Evolutionary conservation across 1,140 invertebrate genomes (phyloP).

Genomic region (Saxidomus purpurata): DNA sequence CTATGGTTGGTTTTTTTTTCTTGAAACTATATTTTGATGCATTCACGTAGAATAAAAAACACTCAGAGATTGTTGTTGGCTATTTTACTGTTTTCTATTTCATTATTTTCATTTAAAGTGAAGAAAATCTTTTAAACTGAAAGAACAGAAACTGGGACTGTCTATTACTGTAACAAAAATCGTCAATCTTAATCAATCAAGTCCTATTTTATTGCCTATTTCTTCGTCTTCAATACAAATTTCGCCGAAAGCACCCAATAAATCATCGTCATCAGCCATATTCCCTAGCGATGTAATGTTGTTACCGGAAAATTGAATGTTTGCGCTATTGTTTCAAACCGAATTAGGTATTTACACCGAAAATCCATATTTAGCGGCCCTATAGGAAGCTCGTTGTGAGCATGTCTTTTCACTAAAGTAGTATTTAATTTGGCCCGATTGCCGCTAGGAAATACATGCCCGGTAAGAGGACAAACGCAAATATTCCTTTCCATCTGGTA

Average conservation of each 20-base stretch:
- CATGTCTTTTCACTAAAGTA: slow-evolving; percentile 32
- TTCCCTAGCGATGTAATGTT: slow-evolving; percentile 47
- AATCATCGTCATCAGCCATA: slow-evolving; percentile 29
- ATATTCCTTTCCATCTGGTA: slow-evolving; percentile 60
- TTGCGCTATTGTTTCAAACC: slow-evolving; percentile 54
- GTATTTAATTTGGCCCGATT: slow-evolving; percentile 63
- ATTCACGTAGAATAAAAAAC: too few relatives aligned
- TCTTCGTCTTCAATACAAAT: not conserved
- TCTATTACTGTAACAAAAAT: not conserved
- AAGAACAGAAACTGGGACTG: not conserved
- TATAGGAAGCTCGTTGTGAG: not conserved
- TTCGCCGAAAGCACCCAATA: not conserved
- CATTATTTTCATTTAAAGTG: not conserved
- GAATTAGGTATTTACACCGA: slow-evolving; percentile 53
- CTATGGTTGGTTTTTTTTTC: too few relatives aligned
- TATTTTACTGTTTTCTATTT: too few relatives aligned
- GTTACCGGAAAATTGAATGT: slow-evolving; percentile 68
- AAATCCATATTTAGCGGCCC: slow-evolving; percentile 55
- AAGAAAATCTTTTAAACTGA: not conserved
- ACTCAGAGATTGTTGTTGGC: too few relatives aligned
- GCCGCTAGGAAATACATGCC: slow-evolving; percentile 8
- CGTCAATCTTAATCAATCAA: slow-evolving; percentile 5
- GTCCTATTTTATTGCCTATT: not conserved
- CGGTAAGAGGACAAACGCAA: slow-evolving; percentile 55
- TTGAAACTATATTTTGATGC: too few relatives aligned